phyloP scores from a whole-genome alignment of 1,140 invertebrate species.

The Nebria ingens region DNA sequence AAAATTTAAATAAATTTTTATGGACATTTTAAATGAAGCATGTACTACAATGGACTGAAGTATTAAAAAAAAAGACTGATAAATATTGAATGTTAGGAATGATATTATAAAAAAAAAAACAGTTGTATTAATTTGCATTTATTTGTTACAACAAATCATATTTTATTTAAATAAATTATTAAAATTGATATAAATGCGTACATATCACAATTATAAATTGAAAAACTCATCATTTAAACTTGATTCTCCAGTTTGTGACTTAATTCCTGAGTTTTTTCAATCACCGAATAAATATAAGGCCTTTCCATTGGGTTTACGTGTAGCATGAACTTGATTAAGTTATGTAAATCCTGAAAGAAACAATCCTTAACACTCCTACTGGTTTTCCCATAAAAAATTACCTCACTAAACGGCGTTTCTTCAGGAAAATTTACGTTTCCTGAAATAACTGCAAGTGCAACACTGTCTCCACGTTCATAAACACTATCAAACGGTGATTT shows the following conservation, averaged over 20 bases:
- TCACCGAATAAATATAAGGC: slow-evolving; percentile 59
- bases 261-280: slow-evolving; percentile 47
- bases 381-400: too few relatives aligned
- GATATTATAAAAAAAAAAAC: too few relatives aligned
- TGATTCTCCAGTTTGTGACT: slow-evolving; percentile 42
- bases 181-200: too few relatives aligned
- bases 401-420: slow-evolving; percentile 53
- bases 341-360: slow-evolving; percentile 50
- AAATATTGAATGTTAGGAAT: too few relatives aligned
- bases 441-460: slow-evolving; percentile 74
- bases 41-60: too few relatives aligned
- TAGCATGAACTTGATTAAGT: slow-evolving; percentile 58
- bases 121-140: too few relatives aligned
- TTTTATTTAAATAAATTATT: too few relatives aligned
- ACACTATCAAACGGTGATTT: slow-evolving; percentile 78
- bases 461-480: slow-evolving; percentile 77
- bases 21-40: too few relatives aligned
- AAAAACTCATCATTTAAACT: slow-evolving; percentile 31
- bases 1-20: too few relatives aligned
- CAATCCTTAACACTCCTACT: slow-evolving; percentile 10
- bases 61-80: too few relatives aligned
- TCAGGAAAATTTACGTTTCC: slow-evolving; percentile 65
- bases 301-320: slow-evolving; percentile 65
- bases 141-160: too few relatives aligned
- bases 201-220: too few relatives aligned